phyloP scores from a whole-genome alignment of 1,140 invertebrate species.

The Anoplophora glabripennis region DNA sequence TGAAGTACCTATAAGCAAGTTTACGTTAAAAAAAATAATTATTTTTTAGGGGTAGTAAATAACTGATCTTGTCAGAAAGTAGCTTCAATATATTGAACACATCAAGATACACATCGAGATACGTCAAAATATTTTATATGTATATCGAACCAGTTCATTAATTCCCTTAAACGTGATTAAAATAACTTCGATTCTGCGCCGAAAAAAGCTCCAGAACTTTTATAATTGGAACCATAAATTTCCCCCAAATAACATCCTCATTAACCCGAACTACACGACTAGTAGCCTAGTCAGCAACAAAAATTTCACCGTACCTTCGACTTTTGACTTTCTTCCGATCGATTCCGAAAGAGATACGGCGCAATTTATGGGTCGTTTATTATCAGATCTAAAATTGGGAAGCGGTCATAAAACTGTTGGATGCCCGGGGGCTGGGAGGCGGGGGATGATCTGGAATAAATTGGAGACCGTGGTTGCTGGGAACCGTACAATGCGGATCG shows the following conservation, averaged over 20 bases:
- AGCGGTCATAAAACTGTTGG: conserved; percentile 16
- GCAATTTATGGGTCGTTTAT: conserved; percentile 17
- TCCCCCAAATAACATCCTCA: conserved; percentile 1
- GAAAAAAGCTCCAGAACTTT: too few species aligned
- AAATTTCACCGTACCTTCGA: conserved; percentile 6
- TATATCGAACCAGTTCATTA: too few species aligned
- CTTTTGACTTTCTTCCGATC: conserved; percentile 5
- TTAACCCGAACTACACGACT: conserved; percentile 2
- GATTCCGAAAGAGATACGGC: conserved; percentile 6
- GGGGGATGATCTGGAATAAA: conserved; percentile 10
- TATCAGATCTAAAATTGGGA: conserved; percentile 18
- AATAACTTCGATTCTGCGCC: too few species aligned
- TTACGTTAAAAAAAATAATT: too few species aligned
- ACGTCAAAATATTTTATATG: too few species aligned
- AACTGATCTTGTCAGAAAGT: too few species aligned
- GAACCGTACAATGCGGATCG: conserved; percentile 15
- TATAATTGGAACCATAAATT: conserved; percentile 6
- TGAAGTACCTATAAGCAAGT: too few species aligned
- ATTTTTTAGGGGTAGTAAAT: too few species aligned
- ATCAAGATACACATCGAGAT: too few species aligned
- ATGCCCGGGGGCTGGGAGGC: conserved; percentile 1
- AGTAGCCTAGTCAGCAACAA: conserved; percentile 2
- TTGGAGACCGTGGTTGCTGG: not conserved
- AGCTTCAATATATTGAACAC: too few species aligned
- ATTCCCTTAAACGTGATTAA: too few species aligned